Conservation (phyloP, 1,140 invertebrate genomes). For the Stratiolaelaps scimitus region DNA sequence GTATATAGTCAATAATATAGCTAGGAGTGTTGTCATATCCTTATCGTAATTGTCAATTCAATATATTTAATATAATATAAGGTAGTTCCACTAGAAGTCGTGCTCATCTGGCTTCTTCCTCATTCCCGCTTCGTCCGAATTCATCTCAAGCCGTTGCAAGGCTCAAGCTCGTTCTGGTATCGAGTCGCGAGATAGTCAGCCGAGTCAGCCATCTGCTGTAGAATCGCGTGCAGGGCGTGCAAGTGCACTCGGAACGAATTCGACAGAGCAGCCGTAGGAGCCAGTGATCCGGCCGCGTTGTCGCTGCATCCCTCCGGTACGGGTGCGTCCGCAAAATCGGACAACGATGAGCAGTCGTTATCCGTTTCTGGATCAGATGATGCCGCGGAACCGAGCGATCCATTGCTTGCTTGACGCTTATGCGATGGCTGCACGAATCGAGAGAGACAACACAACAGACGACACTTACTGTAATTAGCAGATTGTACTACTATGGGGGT, state of each 20-base stretch:
- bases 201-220: slow-evolving; percentile 65
- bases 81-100: no score
- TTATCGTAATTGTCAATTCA: no score
- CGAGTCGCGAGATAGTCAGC: slow-evolving; percentile 65
- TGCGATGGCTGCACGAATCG: slow-evolving; percentile 32
- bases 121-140: not conserved
- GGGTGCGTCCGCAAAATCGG: slow-evolving; percentile 33
- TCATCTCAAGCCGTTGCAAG: slow-evolving; percentile 1
- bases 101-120: slow-evolving; percentile 9
- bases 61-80: no score
- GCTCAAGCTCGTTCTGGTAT: slow-evolving; percentile 66
- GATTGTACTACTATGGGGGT: no score
- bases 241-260: slow-evolving; percentile 58
- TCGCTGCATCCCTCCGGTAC: slow-evolving; percentile 36
- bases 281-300: no score
- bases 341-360: slow-evolving; percentile 32
- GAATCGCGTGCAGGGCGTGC: slow-evolving; percentile 58
- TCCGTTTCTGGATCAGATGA: slow-evolving; percentile 33
- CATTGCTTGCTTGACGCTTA: slow-evolving; percentile 34
- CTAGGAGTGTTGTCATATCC: no score
- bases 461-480: no score
- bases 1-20: no score
- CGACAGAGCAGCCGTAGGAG: slow-evolving; percentile 43
- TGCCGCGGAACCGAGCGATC: slow-evolving; percentile 29
- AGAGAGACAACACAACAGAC: no score